These are phyloP conservation scores for Tylochromis polylepis DNA, from an alignment of 2,113 vertebrate species.

Conservation along the genomic window DNA sequence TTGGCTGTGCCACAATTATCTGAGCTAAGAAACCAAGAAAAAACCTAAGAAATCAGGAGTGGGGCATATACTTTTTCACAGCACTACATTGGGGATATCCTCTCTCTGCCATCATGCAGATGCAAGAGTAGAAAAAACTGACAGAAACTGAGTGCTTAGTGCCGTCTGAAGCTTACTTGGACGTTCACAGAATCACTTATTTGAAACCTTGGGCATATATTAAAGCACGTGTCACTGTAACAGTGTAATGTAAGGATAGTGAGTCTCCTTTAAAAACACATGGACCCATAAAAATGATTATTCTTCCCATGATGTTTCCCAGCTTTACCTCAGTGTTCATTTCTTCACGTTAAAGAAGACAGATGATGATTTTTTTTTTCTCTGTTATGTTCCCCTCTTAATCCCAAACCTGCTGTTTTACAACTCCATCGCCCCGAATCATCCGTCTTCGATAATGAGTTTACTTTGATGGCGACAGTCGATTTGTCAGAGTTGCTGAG, in stretches of 20 bases:
- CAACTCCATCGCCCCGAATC: background rate
- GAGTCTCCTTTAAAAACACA: background rate
- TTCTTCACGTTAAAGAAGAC: background rate
- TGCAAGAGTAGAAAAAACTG: background rate
- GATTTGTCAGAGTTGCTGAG: constrained; percentile 14
- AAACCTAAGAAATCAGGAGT: no score
- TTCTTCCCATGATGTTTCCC: background rate
- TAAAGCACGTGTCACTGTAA: background rate
- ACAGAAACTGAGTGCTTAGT: background rate
- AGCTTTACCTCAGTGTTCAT: background rate
- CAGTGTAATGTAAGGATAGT: background rate
- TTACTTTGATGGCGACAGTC: background rate
- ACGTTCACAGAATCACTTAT: background rate
- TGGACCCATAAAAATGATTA: background rate
- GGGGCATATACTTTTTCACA: background rate
- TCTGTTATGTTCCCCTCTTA: background rate
- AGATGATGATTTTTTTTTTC: constrained; percentile 13
- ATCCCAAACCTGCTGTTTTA: constrained; percentile 1
- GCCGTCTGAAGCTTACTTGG: rapidly evolving
- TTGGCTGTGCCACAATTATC: no score
- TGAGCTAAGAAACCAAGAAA: no score
- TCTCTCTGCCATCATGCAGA: background rate
- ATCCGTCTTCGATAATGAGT: constrained; percentile 25
- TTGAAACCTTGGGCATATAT: background rate
- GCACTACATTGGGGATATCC: background rate